Conservation (phyloP, 2,797 vertebrate species). For the Fratercula arctica region DNA sequence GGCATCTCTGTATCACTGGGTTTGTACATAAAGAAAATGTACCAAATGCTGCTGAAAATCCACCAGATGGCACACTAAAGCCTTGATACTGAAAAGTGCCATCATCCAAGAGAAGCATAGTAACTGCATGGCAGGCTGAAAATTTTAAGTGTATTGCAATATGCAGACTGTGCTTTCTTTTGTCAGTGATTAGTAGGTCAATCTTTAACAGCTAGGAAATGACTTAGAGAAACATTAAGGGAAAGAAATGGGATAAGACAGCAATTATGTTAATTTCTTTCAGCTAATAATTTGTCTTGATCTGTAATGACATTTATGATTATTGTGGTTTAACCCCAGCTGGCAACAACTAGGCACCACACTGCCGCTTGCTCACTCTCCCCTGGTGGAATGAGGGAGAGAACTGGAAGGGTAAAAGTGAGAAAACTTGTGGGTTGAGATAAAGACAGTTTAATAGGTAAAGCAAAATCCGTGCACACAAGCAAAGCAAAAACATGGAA, state of each 20-base stretch:
- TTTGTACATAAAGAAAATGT: background rate
- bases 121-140: background rate
- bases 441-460: background rate
- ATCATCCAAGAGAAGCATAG: accelerated
- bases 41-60: background rate
- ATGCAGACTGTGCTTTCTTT: background rate
- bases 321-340: background rate
- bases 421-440: background rate
- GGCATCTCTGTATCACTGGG: background rate
- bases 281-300: conserved; percentile 6
- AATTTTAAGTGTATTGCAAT: background rate
- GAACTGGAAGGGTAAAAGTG: background rate
- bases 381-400: background rate
- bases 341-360: background rate
- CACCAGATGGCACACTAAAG: conserved; percentile 72
- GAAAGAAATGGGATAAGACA: background rate
- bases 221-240: background rate
- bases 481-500: background rate
- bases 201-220: background rate
- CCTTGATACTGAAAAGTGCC: background rate
- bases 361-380: background rate
- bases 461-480: background rate
- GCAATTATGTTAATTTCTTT: background rate
- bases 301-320: background rate
- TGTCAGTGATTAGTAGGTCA: background rate